These are phyloP conservation scores for Pinna nobilis DNA, from an alignment of 1,140 invertebrate species.

Conservation along the genomic window DNA sequence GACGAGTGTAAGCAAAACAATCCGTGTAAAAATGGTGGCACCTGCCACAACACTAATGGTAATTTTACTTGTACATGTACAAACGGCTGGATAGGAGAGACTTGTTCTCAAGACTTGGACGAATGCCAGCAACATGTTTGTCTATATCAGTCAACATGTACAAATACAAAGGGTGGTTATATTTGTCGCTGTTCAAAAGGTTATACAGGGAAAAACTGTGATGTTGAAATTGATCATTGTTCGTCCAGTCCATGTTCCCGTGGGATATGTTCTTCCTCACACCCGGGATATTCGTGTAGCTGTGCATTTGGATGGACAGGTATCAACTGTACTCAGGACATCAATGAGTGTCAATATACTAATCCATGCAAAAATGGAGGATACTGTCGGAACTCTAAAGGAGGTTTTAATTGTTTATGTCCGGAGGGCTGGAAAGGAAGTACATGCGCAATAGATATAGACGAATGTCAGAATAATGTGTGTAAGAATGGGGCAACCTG, in stretches of 20 bases:
- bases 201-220: constrained; percentile 37
- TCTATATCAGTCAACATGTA: constrained; percentile 21
- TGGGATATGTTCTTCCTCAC: constrained; percentile 19
- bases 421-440: constrained; percentile 39
- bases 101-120: constrained; percentile 9
- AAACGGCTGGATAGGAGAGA: not conserved
- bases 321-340: constrained; percentile 12
- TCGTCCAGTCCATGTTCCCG: constrained; percentile 20
- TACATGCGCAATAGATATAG: constrained; percentile 42
- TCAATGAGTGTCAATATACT: constrained; percentile 12
- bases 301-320: constrained; percentile 31
- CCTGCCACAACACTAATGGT: constrained; percentile 16
- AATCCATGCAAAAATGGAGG: constrained; percentile 15
- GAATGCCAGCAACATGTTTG: constrained; percentile 24
- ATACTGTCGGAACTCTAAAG: not conserved
- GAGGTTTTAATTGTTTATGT: constrained; percentile 6
- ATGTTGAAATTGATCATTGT: constrained; percentile 22
- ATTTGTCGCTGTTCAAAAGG: constrained; percentile 23
- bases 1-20: constrained; percentile 7
- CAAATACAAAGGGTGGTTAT: constrained; percentile 12
- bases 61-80: constrained; percentile 4
- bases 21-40: constrained; percentile 51
- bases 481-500: constrained; percentile 3
- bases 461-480: constrained; percentile 42
- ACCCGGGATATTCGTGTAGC: constrained; percentile 18